A percentile compares a stretch with the other conserved stretches of the same genome.
phyloP scores from a whole-genome alignment of 1,140 invertebrate species.

The Neodiprion fabricii region DNA sequence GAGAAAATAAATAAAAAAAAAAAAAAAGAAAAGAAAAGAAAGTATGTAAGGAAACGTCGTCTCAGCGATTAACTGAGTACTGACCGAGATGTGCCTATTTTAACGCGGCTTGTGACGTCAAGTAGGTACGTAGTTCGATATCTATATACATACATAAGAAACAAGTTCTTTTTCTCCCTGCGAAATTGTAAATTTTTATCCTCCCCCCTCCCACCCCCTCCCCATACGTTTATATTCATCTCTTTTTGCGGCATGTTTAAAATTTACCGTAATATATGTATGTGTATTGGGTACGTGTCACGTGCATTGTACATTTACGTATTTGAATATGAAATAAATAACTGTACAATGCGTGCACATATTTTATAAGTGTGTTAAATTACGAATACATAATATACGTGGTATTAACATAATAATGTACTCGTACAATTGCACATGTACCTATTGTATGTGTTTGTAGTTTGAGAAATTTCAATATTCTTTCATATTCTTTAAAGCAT shows the following conservation, averaged over 20 bases:
- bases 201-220: too few relatives aligned
- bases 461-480: too few relatives aligned
- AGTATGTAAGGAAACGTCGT: not conserved
- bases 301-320: too few relatives aligned
- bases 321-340: not conserved
- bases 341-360: not conserved
- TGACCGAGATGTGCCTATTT: conserved; percentile 62
- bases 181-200: too few relatives aligned
- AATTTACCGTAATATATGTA: too few relatives aligned
- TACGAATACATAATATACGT: not conserved
- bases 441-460: conserved; percentile 16
- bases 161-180: not conserved
- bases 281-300: too few relatives aligned
- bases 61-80: conserved; percentile 46
- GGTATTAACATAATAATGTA: not conserved
- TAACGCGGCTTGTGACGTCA: conserved; percentile 64
- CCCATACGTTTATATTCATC: too few relatives aligned
- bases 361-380: not conserved
- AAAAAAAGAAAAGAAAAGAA: not conserved
- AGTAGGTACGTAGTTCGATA: conserved; percentile 58
- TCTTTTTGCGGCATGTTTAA: too few relatives aligned
- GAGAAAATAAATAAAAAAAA: not conserved
- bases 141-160: conserved; percentile 1
- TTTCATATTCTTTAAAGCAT: too few relatives aligned
- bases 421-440: conserved; percentile 30